These are phyloP conservation scores for Athrips mouffetella DNA, from an alignment of 2,888 invertebrate genomes.

Conservation along the genomic window DNA sequence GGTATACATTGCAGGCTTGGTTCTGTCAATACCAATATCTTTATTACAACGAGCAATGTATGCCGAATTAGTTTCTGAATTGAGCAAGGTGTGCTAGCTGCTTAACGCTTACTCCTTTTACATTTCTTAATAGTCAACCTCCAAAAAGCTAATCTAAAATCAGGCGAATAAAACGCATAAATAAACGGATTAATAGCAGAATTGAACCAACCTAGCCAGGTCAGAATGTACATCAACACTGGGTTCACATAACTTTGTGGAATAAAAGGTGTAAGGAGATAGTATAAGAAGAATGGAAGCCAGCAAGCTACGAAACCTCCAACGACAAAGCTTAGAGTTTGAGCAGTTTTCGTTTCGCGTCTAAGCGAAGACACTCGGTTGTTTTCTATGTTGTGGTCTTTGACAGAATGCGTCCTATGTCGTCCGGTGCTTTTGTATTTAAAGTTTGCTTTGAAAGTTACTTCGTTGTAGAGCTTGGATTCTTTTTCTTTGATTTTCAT, in stretches of 20 bases:
- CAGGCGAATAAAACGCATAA: conserved; percentile 92
- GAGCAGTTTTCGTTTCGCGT: conserved; percentile 92
- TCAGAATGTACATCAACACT: conserved; percentile 84
- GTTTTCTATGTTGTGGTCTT: conserved; percentile 72
- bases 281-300: conserved; percentile 92
- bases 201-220: conserved; percentile 94
- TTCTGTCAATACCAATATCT: too few relatives aligned
- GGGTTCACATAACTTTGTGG: conserved; percentile 79
- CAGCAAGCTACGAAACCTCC: conserved; percentile 93
- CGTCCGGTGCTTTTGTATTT: conserved; percentile 64
- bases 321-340: conserved; percentile 90
- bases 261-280: conserved; percentile 88
- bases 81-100: too few relatives aligned
- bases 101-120: conserved; percentile 62
- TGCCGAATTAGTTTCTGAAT: too few relatives aligned
- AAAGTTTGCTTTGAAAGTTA: conserved; percentile 65
- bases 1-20: too few relatives aligned
- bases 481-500: conserved; percentile 53
- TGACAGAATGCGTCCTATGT: conserved; percentile 72
- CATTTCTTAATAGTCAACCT: conserved; percentile 86
- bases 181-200: conserved; percentile 95
- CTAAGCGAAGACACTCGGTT: conserved; percentile 83
- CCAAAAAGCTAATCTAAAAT: conserved; percentile 92
- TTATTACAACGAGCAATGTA: too few relatives aligned
- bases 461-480: conserved; percentile 58